These are phyloP conservation scores for Pseudomyrmex concolor DNA, from an alignment of 1,140 invertebrate species.

Conservation along the genomic window DNA sequence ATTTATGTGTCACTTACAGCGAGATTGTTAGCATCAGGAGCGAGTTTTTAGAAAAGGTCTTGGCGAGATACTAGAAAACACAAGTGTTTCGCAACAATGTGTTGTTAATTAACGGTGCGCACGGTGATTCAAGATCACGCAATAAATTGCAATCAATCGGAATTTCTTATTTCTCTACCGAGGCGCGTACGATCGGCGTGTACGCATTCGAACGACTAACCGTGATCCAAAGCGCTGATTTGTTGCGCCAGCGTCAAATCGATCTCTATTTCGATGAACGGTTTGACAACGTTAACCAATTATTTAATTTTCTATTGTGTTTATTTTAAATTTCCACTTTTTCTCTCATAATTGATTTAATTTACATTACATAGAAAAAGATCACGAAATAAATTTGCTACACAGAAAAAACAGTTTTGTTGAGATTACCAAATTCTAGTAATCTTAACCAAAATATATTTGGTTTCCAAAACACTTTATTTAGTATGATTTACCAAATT, in stretches of 20 bases:
- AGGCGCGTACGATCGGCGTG: not conserved
- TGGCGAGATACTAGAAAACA: conserved; percentile 35
- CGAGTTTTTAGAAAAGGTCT: conserved; percentile 26
- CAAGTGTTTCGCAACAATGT: not conserved
- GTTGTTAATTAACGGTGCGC: not conserved
- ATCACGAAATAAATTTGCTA: too few relatives aligned
- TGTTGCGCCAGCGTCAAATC: conserved; percentile 16
- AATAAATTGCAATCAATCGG: not conserved
- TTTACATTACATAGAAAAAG: too few relatives aligned
- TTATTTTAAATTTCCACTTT: not conserved
- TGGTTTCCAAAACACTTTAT: too few relatives aligned
- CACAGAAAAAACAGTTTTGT: too few relatives aligned
- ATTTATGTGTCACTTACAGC: conserved; percentile 65
- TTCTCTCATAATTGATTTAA: too few relatives aligned
- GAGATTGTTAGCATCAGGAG: conserved; percentile 69
- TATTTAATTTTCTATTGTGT: too few relatives aligned
- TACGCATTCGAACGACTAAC: conserved; percentile 17
- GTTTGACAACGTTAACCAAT: conserved; percentile 5
- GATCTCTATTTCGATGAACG: conserved; percentile 2
- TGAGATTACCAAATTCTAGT: too few relatives aligned
- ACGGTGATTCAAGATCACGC: not conserved
- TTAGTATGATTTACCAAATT: too few relatives aligned
- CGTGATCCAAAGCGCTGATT: conserved; percentile 41
- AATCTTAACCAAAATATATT: too few relatives aligned
- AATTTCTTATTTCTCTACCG: conserved; percentile 28